Base-by-base conservation (phyloP, 2,888 invertebrate species). In the Altica lythri region DNA sequence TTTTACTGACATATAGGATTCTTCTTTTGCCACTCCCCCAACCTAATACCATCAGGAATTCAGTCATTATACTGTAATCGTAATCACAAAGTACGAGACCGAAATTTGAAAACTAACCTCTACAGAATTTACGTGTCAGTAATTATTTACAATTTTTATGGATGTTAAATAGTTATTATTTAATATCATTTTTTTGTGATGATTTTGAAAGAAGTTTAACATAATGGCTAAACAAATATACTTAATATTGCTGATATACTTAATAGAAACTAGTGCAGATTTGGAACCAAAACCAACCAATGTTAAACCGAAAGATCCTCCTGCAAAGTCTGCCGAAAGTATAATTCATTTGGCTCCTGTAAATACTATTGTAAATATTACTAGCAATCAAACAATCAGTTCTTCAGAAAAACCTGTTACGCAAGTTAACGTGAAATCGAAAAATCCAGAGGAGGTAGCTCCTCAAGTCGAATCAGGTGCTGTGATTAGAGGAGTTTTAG, bases 401-500 rank as follows among this genome's bases (percentile, higher is more conserved):
- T 4, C 37, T 4, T n/a, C 3, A 16, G 32, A 22, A 5, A 22
- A 22, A 22, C 10, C 2, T 30, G 30, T 30, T 30, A 10, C 10
- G 4, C 10, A 30, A 30, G 34, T 16, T 13, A 14, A 2, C 9
- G 9, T 27, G 9, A 34, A 34, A 34, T 12, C 19, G 19, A 38
- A 17, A 19, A 16, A 13, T 14, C 12, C 43, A 35, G 27, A 38
- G 18, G 10, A 17, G 12, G 44, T 30, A 16, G 35, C 46, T 27
- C 4, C 43, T 35, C 49, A 57, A 38, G 58, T 63, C 55, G 66
- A 67, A 58, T 63, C 68, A 8, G 67, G 66, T 16, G 60, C 67
- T 29, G 32, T 69, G n/a, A 57, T 60, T 14, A 59, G 67, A 48
- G 69, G 66, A 25, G 58, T 71, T 40, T 53, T 62, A 40, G 66